Percentiles rank a stretch among this genome's conserved stretches.
Evolutionary conservation across 2,113 vertebrate genomes (phyloP).

Genomic region (Chaetops frenatus): DNA sequence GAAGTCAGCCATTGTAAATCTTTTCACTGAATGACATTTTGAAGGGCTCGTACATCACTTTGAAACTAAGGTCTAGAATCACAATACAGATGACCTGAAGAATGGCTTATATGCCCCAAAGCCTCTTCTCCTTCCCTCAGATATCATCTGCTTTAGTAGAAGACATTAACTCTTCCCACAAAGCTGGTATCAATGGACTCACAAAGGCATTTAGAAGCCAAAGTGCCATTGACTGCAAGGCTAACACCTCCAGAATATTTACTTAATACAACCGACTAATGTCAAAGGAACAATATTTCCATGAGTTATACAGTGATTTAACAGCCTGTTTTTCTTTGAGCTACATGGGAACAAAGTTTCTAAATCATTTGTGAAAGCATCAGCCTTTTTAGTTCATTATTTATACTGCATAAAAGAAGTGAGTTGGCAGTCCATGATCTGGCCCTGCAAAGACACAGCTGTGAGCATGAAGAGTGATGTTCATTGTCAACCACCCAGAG

Average conservation of each 20-base stretch:
- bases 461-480: not conserved
- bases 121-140: not conserved
- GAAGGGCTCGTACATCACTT: not conserved
- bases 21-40: conserved; percentile 8
- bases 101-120: conserved; percentile 3
- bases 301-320: not conserved
- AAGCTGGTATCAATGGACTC: not conserved
- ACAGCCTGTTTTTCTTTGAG: not conserved
- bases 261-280: not conserved
- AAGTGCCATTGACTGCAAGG: not conserved
- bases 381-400: not conserved
- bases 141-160: not conserved
- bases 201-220: not conserved
- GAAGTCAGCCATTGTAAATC: not conserved
- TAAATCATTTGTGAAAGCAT: not conserved
- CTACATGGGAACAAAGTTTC: not conserved
- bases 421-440: not conserved
- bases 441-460: not conserved
- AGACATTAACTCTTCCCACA: not conserved
- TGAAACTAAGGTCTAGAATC: not conserved
- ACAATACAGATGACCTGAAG: not conserved
- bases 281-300: not conserved
- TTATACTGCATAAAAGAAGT: not conserved
- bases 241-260: not conserved
- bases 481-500: not conserved